Evolutionary conservation across 2,888 invertebrate species (phyloP), one percentile per base, ranked within the genome.

Genomic region (Caenorhabditis parvicauda): DNA sequence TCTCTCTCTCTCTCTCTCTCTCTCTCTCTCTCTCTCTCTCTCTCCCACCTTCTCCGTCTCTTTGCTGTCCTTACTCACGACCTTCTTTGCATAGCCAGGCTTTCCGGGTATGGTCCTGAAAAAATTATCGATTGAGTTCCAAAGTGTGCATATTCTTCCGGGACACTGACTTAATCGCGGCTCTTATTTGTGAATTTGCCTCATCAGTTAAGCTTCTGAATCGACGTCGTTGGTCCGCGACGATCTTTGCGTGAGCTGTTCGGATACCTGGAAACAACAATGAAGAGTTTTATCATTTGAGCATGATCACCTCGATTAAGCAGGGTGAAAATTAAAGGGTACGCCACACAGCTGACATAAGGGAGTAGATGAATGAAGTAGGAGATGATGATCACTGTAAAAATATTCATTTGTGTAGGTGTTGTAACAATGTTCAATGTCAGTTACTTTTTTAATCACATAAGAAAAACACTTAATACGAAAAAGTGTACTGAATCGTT

Each of bases 281-380:
- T 35, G 7, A 28, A 17, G 22, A 14, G 21, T 27, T 24, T 12
- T 43, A n/a, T 54, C 12, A 17, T 41, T 41, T 17, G 7, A 14
- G 7, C 12, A 17, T 45, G 6, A 7, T 45, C 7, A 61, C 61
- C 71, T 44, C 67, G 52, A 49, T 69, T 67, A 37, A 70, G 52
- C 2, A 79, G 48, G 19, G 80, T 79, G 60, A 81, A 80, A 17
- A 80, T 79, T 27, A 77, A 54, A 1, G 80, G 80, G 54, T 80
- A 80, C 7, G 76, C 78, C 24, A 70, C 67, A 51, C 80, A 80
- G 54, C 71, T 72, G 46, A 80, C 67, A 53, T 80, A 80, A 24
- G 80, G 80, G 32, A 80, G 64, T 28, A 80, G 66, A 47, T 80
- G 79, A 45, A 79, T 73, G 44, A 75, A 70, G 53, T 79, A 79